Evolutionary conservation across 2,113 vertebrate species (phyloP).

Genomic region (zebrafish (Danio rerio)): GRCz12tu NC_133182.1:62920001-62920500

Average conservation of each 20-base stretch:
- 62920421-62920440: no score
- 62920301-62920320: no score
- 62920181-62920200: not conserved
- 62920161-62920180: not conserved
- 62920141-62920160: not conserved
- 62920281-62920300: no score
- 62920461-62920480: no score
- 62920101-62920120: constrained; percentile 91
- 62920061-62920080: constrained; percentile 94
- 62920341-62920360: no score
- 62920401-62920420: no score
- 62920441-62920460: no score
- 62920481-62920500: no score
- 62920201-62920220: not conserved
- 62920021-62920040: constrained; percentile 89
- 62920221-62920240: not conserved
- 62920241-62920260: not conserved
- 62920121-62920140: constrained; percentile 83
- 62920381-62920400: no score
- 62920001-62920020: constrained; percentile 62
- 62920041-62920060: constrained; percentile 97
- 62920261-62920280: not conserved
- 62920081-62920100: constrained; percentile 80
- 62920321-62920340: no score
- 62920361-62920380: no score